phyloP scores from a whole-genome alignment of 2,797 vertebrate genomes.

The Anguilla marmorata region DNA sequence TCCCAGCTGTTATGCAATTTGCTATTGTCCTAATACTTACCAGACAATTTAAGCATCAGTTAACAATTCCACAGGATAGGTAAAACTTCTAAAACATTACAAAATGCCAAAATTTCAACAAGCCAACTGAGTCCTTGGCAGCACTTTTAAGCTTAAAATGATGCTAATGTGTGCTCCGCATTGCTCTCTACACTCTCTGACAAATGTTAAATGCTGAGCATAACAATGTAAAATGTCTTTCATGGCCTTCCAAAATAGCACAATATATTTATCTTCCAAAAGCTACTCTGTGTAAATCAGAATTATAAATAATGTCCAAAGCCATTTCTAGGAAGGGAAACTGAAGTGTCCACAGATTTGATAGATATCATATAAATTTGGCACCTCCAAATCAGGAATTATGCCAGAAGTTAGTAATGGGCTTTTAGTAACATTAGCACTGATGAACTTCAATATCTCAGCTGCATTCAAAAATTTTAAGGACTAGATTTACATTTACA shows the following conservation, averaged over 20 bases:
- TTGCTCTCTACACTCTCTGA: conserved; percentile 82
- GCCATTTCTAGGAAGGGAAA: conserved; percentile 56
- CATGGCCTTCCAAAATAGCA: conserved; percentile 88
- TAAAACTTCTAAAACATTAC: conserved; percentile 83
- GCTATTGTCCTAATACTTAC: conserved; percentile 94
- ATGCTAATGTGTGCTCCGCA: conserved; percentile 87
- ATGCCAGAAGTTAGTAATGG: background rate
- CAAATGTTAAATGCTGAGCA: conserved; percentile 82
- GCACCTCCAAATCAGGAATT: background rate
- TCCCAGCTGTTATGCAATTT: conserved; percentile 84
- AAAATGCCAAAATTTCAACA: conserved; percentile 95
- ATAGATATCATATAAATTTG: conserved; percentile 25
- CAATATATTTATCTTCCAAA: conserved; percentile 92
- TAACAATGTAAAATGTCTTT: conserved; percentile 90
- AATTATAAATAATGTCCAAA: conserved; percentile 82
- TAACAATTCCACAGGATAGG: conserved; percentile 88
- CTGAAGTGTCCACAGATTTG: conserved; percentile 40
- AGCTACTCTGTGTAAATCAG: conserved; percentile 81
- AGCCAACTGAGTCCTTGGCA: conserved; percentile 83
- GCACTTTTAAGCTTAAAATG: conserved; percentile 91
- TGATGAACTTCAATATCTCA: background rate
- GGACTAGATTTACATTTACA: background rate
- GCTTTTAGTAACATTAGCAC: background rate
- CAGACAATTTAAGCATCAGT: conserved; percentile 89
- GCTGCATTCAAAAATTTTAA: background rate